These are phyloP conservation scores for Nycticryphes semicollaris DNA, from an alignment of 2,113 vertebrate species.

Conservation along the genomic window DNA sequence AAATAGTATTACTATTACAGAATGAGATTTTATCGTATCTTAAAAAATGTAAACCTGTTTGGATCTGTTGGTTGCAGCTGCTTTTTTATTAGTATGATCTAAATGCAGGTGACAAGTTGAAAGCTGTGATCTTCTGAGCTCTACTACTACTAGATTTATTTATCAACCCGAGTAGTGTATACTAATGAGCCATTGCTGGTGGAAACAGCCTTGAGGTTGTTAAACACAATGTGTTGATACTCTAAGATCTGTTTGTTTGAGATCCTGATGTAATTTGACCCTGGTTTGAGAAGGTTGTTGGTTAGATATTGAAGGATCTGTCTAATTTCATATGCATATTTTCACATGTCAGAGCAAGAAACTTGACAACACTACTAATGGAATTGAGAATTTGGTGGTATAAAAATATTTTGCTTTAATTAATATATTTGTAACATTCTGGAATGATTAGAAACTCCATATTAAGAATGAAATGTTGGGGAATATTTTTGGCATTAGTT, in stretches of 20 bases:
- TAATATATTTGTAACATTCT: not conserved
- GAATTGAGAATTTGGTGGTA: not conserved
- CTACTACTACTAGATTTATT: not conserved
- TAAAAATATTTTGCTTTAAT: not conserved
- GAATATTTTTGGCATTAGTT: not conserved
- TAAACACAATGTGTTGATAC: not conserved
- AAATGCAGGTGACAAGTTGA: not conserved
- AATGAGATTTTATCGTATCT: not conserved
- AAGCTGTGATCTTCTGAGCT: not conserved
- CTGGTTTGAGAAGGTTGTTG: not conserved
- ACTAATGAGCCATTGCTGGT: not conserved
- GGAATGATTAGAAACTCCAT: not conserved
- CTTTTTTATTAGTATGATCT: not conserved
- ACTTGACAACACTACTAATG: not conserved
- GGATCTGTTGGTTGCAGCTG: not conserved
- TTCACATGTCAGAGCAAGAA: slow-evolving; percentile 1
- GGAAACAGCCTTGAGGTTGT: not conserved
- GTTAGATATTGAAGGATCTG: not conserved
- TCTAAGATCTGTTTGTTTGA: not conserved
- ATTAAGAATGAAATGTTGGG: not conserved
- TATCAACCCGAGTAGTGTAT: not conserved
- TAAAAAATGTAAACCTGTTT: not conserved
- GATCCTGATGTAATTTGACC: not conserved
- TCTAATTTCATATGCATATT: not conserved
- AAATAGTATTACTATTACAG: not conserved